These are phyloP conservation scores for Idaea aversata DNA, from an alignment of 2,888 invertebrate genomes.

Conservation along the genomic window DNA sequence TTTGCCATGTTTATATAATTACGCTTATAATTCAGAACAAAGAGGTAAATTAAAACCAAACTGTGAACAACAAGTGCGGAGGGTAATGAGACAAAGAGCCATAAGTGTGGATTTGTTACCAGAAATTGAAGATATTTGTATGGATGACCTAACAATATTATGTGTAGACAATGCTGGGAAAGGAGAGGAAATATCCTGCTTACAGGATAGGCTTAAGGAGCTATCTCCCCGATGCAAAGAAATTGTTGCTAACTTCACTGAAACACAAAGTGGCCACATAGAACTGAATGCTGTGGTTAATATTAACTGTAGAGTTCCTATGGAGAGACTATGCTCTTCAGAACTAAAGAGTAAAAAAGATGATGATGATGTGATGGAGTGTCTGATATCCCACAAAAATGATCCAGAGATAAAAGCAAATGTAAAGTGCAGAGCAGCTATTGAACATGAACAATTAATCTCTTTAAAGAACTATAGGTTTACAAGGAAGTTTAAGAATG, in stretches of 20 bases:
- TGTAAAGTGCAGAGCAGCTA: constrained; percentile 92
- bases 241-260: constrained; percentile 91
- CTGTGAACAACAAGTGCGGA: constrained; percentile 89
- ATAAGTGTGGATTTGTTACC: constrained; percentile 95
- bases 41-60: constrained; percentile 77
- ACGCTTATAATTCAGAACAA: constrained; percentile 80
- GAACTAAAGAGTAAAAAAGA: constrained; percentile 85
- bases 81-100: constrained; percentile 96
- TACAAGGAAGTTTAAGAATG: constrained; percentile 95
- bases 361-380: constrained; percentile 95
- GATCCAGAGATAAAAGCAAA: constrained; percentile 89
- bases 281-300: constrained; percentile 94
- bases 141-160: constrained; percentile 89
- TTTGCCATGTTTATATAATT: constrained; percentile 93
- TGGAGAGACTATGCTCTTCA: constrained; percentile 87
- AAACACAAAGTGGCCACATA: constrained; percentile 92
- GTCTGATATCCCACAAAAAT: constrained; percentile 95
- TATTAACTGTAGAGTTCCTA: constrained; percentile 89
- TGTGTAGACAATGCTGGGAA: constrained; percentile 93
- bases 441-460: constrained; percentile 98
- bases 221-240: constrained; percentile 85
- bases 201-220: constrained; percentile 91
- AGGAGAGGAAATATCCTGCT: constrained; percentile 95
- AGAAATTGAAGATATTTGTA: constrained; percentile 94
- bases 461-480: constrained; percentile 96